These are phyloP conservation scores for Dryadula phaetusa DNA, from an alignment of 2,888 invertebrate species.

Conservation along the genomic window DNA sequence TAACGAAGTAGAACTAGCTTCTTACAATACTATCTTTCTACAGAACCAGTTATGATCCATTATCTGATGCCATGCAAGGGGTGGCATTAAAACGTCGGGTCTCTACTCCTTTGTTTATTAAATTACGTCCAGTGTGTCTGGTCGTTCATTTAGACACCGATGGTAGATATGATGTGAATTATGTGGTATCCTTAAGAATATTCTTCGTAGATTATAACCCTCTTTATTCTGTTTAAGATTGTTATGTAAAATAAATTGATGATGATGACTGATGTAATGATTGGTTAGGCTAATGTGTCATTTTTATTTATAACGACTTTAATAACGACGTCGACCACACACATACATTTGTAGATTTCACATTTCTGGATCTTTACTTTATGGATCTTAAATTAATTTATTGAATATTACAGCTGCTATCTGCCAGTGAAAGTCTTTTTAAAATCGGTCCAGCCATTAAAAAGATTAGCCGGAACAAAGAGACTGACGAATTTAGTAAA, in stretches of 20 bases:
- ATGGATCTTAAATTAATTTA: no score
- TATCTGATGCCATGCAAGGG: constrained; percentile 80
- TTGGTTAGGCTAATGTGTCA: no score
- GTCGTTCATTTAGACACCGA: constrained; percentile 82
- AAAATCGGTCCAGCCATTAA: no score
- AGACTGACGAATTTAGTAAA: no score
- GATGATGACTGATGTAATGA: background rate
- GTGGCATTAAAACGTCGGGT: constrained; percentile 58
- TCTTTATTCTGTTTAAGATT: constrained; percentile 44
- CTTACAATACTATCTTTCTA: constrained; percentile 81
- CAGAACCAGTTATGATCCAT: constrained; percentile 80
- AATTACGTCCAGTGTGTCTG: constrained; percentile 81
- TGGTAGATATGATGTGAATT: constrained; percentile 78
- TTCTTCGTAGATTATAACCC: background rate
- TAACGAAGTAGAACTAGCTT: constrained; percentile 76
- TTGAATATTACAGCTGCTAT: no score
- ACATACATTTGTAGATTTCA: no score
- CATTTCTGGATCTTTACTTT: no score
- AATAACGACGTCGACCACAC: no score
- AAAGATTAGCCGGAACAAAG: no score
- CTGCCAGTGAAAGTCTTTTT: no score
- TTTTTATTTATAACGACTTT: no score
- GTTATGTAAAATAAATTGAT: constrained; percentile 57
- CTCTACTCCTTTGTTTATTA: constrained; percentile 83
- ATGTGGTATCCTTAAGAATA: constrained; percentile 72